phyloP scores from a whole-genome alignment of 2,797 vertebrate species.

The Halcyon leucocephala region DNA sequence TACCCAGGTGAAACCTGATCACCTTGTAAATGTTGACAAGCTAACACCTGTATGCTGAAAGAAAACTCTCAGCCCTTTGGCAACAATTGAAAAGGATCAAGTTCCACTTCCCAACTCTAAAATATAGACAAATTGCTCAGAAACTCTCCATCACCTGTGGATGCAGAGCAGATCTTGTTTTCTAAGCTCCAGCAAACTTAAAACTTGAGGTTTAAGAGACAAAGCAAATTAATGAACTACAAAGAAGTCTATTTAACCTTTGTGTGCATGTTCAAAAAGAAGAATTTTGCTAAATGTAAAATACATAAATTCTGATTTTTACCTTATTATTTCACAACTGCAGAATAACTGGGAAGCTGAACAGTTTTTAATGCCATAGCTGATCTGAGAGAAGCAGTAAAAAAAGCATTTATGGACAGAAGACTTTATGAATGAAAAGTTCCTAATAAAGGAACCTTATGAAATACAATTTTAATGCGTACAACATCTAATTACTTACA shows the following conservation, averaged over 20 bases:
- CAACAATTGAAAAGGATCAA: not conserved
- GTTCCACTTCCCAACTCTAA: not conserved
- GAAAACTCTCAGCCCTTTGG: not conserved
- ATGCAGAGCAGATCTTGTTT: not conserved
- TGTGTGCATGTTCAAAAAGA: not conserved
- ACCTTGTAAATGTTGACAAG: not conserved
- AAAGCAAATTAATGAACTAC: not conserved
- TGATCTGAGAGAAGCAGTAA: not conserved
- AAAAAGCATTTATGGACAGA: not conserved
- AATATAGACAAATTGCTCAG: not conserved
- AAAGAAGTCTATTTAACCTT: not conserved
- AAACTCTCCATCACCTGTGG: not conserved
- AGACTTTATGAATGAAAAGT: not conserved
- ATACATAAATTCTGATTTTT: too few species aligned
- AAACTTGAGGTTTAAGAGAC: not conserved
- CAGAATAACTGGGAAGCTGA: not conserved
- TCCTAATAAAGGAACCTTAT: not conserved
- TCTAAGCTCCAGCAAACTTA: not conserved
- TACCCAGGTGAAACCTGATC: not conserved
- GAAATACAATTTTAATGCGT: not conserved
- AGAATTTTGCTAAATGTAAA: not conserved
- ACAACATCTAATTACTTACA: constrained; percentile 80
- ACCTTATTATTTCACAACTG: not conserved
- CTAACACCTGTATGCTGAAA: not conserved
- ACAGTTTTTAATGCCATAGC: not conserved